Evolutionary conservation across 1,140 invertebrate genomes (phyloP).

Genomic region (Ceratina australensis): DNA sequence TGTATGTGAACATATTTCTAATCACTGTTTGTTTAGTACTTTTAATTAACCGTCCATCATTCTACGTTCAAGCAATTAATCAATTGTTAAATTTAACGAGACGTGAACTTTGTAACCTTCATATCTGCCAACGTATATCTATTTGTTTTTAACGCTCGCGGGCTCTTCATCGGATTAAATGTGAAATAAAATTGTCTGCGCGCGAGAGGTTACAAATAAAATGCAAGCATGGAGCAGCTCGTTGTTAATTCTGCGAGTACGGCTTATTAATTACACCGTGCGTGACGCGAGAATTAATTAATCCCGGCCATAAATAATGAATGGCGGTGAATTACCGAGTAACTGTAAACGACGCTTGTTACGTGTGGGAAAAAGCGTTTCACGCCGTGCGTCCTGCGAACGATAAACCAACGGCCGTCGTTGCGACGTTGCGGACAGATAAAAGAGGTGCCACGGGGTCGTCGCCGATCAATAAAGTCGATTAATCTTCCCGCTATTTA

Average conservation of each 20-base stretch:
- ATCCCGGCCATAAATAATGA: constrained; percentile 26
- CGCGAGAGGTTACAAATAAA: not conserved
- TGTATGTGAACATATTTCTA: no score
- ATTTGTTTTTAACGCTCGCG: no score
- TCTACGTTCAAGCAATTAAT: no score
- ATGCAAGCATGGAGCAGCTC: not conserved
- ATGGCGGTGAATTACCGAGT: constrained; percentile 32
- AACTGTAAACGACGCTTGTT: constrained; percentile 27
- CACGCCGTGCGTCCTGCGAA: not conserved
- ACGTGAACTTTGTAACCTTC: no score
- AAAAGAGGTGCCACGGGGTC: constrained; percentile 21
- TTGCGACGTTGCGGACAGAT: not conserved
- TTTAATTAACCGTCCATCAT: no score
- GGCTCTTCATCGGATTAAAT: not conserved
- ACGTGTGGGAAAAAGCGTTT: constrained; percentile 12
- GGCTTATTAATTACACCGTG: constrained; percentile 16
- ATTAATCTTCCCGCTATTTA: constrained; percentile 23
- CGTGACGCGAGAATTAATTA: constrained; percentile 10
- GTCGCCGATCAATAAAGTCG: constrained; percentile 37
- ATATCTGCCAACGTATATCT: no score
- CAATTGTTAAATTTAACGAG: no score
- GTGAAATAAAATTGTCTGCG: not conserved
- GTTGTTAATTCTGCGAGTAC: not conserved
- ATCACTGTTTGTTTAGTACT: no score
- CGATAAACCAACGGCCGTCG: constrained; percentile 30